Conservation (phyloP, 2,888 invertebrate species). For the Phyllotreta striolata region DNA sequence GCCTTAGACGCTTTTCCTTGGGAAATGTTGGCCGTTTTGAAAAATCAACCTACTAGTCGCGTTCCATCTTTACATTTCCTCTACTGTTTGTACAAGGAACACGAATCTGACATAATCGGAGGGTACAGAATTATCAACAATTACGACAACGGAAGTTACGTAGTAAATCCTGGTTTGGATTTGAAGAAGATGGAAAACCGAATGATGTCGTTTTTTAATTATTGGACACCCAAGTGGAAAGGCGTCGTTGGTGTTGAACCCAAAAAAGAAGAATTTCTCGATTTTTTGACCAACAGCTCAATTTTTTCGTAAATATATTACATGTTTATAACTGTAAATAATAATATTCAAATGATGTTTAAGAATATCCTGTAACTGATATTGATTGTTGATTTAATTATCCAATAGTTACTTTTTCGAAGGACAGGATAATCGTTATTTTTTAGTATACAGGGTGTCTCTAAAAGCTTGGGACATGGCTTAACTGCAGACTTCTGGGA, state of each 20-base stretch:
- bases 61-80: conserved; percentile 77
- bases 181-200: conserved; percentile 61
- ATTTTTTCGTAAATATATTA: conserved; percentile 67
- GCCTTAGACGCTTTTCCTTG: conserved; percentile 79
- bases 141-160: conserved; percentile 65
- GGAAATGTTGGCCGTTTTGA: conserved; percentile 75
- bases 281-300: conserved; percentile 64
- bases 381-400: too few relatives aligned
- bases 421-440: not conserved
- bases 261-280: conserved; percentile 62
- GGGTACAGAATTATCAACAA: conserved; percentile 66
- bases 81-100: conserved; percentile 69
- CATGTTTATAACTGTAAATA: not conserved
- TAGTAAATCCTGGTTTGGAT: conserved; percentile 74
- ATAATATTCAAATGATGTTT: not conserved
- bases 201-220: conserved; percentile 61
- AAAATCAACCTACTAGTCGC: conserved; percentile 74
- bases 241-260: conserved; percentile 63
- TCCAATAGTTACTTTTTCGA: not conserved
- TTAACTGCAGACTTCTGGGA: too few relatives aligned
- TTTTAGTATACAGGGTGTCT: conserved; percentile 1
- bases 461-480: too few relatives aligned
- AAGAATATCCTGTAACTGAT: too few relatives aligned
- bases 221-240: conserved; percentile 63
- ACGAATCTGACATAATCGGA: conserved; percentile 65